Evolutionary conservation across 1,140 invertebrate species (phyloP).

Genomic region (Scaptomyza hsui): DNA sequence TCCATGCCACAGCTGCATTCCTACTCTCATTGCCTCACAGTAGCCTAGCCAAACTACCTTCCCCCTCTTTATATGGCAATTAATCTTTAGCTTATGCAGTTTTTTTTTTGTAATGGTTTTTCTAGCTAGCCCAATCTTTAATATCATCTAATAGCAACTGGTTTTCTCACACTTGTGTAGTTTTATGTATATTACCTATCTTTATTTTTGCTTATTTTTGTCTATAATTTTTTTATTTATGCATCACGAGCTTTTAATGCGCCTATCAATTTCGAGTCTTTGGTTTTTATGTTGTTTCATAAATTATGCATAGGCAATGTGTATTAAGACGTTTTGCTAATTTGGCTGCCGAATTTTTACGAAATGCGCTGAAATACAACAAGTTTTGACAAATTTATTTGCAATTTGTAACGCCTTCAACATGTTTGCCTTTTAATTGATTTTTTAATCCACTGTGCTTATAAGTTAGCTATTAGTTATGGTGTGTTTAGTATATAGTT

Average conservation of each 20-base stretch:
- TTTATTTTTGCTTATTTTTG: conserved; percentile 27
- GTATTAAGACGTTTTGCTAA: conserved; percentile 20
- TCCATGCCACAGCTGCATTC: conserved; percentile 35
- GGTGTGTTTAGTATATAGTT: neutral
- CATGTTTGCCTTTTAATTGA: neutral
- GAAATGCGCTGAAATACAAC: conserved; percentile 6
- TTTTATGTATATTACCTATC: conserved; percentile 25
- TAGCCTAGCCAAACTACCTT: neutral
- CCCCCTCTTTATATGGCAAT: conserved; percentile 49
- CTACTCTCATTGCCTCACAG: conserved; percentile 1
- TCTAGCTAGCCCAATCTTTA: conserved; percentile 8
- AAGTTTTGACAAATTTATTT: conserved; percentile 1
- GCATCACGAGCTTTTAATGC: conserved; percentile 52
- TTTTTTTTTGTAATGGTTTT: conserved; percentile 14
- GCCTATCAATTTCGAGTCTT: conserved; percentile 13
- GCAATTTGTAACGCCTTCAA: conserved; percentile 8
- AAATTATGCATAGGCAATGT: conserved; percentile 8
- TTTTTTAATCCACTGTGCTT: neutral
- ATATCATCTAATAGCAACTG: conserved; percentile 47
- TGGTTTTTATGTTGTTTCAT: conserved; percentile 17
- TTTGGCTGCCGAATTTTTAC: conserved; percentile 7
- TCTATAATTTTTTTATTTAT: conserved; percentile 54
- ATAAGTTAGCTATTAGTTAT: neutral
- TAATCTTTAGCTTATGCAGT: conserved; percentile 65
- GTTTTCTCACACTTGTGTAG: conserved; percentile 42